Base-by-base conservation (phyloP, 1,140 invertebrate genomes). In the Trichonephila clavipes region DNA sequence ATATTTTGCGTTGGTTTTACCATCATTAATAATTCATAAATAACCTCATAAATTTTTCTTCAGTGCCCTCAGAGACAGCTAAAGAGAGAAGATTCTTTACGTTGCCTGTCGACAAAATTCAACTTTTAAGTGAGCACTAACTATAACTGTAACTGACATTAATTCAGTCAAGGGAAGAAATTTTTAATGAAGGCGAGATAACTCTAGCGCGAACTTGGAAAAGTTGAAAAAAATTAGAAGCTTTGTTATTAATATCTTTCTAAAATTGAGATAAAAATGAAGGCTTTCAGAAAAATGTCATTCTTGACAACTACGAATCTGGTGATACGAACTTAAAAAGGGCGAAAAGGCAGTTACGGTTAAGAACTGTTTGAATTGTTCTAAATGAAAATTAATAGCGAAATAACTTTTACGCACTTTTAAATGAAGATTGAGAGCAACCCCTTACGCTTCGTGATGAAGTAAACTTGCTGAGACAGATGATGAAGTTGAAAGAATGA, bases 61-160 rank as follows among this genome's bases (percentile, higher is more conserved):
- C 4, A 28, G 16, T 40, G 28, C 16, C 72, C 28, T 28, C 18
- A 18, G 28, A 77, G 72, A 77, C 18, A 77, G 16, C 72, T 77
- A 10, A 51, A 51, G 51, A 51, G 51, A 51, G 51, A 51, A 51
- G 51, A 51, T 51, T 51, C 34, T 77, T 18, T 77, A 77, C 16
- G 18, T 12, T 28, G 7, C 24, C 28, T 77, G 72, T 77, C 72
- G 66, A 40, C 72, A 77, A 40, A 77, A 34, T 40, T 77, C 28
- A 12, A 18, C 72, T 40, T 34, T 77, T 77, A 77, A 77, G 72
- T 77, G 72, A 77, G 12, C 18, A 34, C 28, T 77, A 40, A 77
- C 72, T 77, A 28, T 77, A 77, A 77, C 72, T 77, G 16, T 77
- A 77, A 77, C 72, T 77, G 72, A 77, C 72, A 77, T 77, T 77